Conservation (phyloP, 2,113 vertebrate species). For the Platycercus adscitus region DNA sequence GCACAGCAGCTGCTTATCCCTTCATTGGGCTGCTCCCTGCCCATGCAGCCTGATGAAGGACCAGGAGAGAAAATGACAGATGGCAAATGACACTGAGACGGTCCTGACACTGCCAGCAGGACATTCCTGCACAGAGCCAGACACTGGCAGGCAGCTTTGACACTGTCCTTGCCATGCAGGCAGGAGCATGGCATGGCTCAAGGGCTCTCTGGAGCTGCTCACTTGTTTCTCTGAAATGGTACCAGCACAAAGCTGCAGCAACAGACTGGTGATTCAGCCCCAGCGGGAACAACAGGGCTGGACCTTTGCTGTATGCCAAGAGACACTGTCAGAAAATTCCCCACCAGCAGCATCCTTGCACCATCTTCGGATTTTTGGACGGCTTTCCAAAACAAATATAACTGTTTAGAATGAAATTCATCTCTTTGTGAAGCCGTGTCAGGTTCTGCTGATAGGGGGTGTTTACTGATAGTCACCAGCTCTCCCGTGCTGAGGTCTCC, state of each 20-base stretch:
- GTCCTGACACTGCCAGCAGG: neutral
- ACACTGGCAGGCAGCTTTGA: fast-evolving
- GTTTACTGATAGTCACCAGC: neutral
- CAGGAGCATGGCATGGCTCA: neutral
- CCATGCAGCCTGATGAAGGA: neutral
- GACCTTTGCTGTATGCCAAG: neutral
- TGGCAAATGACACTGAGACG: neutral
- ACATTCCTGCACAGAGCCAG: neutral
- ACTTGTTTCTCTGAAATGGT: neutral
- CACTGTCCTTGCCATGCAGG: neutral
- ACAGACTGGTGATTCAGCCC: neutral
- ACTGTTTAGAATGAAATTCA: neutral
- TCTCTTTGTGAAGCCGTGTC: neutral
- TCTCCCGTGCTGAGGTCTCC: neutral
- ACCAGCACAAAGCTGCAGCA: slow-evolving; percentile 27
- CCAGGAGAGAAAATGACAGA: neutral
- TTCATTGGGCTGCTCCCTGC: neutral
- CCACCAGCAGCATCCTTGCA: neutral
- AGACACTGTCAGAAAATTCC: slow-evolving; percentile 4
- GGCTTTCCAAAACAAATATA: slow-evolving; percentile 41
- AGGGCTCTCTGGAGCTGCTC: neutral
- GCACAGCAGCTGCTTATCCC: neutral
- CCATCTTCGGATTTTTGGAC: neutral
- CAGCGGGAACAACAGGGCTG: neutral
- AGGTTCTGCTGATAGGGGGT: neutral